Percentiles rank a stretch among this genome's conserved stretches.
phyloP scores from a whole-genome alignment of 2,113 vertebrate species.

The Uria aalge region DNA sequence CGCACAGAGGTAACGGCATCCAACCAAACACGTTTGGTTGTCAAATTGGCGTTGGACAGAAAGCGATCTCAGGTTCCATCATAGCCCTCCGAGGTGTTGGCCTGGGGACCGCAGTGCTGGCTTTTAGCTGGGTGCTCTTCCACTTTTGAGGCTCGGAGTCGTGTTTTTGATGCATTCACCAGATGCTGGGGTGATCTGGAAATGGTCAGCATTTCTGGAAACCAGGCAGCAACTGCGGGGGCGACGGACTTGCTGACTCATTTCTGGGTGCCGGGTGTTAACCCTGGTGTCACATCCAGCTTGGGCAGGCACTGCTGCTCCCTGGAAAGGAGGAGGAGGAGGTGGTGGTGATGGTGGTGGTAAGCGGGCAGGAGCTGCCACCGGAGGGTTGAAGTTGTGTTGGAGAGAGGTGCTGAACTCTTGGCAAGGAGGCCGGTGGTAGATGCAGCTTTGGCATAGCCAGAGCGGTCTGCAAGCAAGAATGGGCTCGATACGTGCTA shows the following conservation, averaged over 20 bases:
- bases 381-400: not conserved
- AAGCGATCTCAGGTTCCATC: not conserved
- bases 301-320: not conserved
- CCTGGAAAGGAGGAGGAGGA: not conserved
- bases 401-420: not conserved
- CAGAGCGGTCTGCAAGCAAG: not conserved
- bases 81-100: not conserved
- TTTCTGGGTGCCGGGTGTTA: not conserved
- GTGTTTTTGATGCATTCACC: not conserved
- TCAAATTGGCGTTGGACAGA: not conserved
- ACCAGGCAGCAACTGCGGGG: not conserved
- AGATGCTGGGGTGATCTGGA: not conserved
- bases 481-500: constrained; percentile 37
- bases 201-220: constrained; percentile 18
- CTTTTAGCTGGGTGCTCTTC: not conserved
- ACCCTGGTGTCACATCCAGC: not conserved
- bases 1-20: fast-evolving
- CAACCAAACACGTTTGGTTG: not conserved
- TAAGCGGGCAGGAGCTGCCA: not conserved
- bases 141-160: not conserved
- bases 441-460: not conserved
- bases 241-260: constrained; percentile 18
- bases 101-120: not conserved
- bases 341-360: not conserved
- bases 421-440: not conserved